phyloP scores from a whole-genome alignment of 2,888 invertebrate genomes.

The Oasisia sp. region DNA sequence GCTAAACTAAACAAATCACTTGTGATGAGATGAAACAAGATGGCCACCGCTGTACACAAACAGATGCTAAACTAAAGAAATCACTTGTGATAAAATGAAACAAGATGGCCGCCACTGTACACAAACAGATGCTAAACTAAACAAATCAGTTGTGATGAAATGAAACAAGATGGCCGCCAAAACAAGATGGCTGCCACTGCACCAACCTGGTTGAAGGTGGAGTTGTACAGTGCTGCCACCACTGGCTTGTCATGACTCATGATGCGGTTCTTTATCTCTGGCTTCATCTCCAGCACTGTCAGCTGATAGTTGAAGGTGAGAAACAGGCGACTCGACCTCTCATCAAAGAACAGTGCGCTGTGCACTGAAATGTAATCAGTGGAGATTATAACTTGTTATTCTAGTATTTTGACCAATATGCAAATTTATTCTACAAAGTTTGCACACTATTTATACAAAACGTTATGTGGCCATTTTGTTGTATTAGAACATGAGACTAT shows the following conservation, averaged over 20 bases:
- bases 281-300: constrained; percentile 64
- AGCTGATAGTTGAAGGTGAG: constrained; percentile 64
- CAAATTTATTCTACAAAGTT: neutral
- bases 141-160: too few species aligned
- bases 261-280: constrained; percentile 60
- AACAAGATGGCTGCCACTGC: too few species aligned
- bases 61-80: too few species aligned
- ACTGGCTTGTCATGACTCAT: constrained; percentile 65
- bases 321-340: constrained; percentile 59
- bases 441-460: neutral
- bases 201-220: constrained; percentile 62
- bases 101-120: neutral
- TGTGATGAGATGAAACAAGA: neutral
- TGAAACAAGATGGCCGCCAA: neutral
- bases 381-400: neutral
- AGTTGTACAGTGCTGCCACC: constrained; percentile 60
- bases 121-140: too few species aligned
- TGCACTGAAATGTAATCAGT: constrained; percentile 48
- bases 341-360: constrained; percentile 61
- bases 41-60: too few species aligned
- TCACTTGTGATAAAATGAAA: too few species aligned
- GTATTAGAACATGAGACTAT: neutral
- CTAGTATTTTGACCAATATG: neutral
- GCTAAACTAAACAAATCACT: too few species aligned
- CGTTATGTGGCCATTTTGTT: neutral